A percentile compares a stretch with the other conserved stretches of the same genome.
Evolutionary conservation across 2,113 vertebrate species (phyloP).

Genomic region (Zosterops hypoxanthus): DNA sequence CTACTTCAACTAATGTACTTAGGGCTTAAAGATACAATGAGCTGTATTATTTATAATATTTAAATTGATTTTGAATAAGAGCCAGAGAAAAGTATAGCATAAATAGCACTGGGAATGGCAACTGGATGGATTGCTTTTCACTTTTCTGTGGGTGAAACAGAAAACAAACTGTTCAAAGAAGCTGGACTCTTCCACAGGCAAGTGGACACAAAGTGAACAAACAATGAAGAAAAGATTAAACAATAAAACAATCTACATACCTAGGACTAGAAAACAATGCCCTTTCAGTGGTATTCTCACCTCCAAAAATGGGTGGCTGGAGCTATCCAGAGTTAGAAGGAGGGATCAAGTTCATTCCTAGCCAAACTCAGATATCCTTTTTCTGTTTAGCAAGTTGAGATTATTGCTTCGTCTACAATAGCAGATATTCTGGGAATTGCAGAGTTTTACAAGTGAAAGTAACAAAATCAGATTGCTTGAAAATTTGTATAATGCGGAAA

Average conservation of each 20-base stretch:
- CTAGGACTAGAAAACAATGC: background rate
- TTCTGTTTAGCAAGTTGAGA: background rate
- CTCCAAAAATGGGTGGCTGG: background rate
- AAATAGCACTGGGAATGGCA: background rate
- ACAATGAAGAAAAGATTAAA: background rate
- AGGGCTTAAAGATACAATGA: background rate
- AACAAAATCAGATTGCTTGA: background rate
- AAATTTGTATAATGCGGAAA: background rate
- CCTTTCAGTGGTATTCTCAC: background rate
- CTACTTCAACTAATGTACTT: background rate
- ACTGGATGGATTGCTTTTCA: background rate
- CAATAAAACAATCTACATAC: accelerated
- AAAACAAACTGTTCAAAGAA: background rate
- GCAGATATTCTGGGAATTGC: background rate
- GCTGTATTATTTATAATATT: background rate
- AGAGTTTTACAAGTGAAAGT: background rate
- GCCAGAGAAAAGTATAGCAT: background rate
- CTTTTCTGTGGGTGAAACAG: background rate
- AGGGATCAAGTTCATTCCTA: background rate
- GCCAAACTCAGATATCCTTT: background rate
- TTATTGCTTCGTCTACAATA: background rate
- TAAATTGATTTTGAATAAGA: background rate
- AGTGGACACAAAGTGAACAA: background rate
- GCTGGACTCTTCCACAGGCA: background rate
- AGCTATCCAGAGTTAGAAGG: background rate